Conservation (phyloP, 2,797 vertebrate species). For the Ceyx erithaca region DNA sequence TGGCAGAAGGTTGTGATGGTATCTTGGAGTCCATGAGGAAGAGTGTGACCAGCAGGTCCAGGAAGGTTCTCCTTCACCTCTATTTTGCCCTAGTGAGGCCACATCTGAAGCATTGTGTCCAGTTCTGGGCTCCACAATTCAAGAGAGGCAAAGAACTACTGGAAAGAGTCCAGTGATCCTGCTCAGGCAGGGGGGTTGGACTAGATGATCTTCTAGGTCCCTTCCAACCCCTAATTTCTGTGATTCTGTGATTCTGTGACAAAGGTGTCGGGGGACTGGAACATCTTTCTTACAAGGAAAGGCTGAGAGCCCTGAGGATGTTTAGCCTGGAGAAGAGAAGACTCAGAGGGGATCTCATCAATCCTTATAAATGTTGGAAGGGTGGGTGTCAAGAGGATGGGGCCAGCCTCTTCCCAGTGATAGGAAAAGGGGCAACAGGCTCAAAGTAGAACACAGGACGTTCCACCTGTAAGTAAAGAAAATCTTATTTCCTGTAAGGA, state of each 20-base stretch:
- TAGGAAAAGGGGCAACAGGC: neutral
- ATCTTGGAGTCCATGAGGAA: neutral
- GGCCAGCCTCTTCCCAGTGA: neutral
- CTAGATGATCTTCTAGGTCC: no score
- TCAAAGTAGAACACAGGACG: neutral
- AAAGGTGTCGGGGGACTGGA: neutral
- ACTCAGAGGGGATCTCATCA: neutral
- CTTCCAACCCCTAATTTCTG: no score
- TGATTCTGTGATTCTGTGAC: no score
- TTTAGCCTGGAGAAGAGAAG: neutral
- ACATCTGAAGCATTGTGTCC: neutral
- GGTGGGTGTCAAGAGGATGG: neutral
- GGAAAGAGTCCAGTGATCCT: neutral
- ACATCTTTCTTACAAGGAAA: neutral
- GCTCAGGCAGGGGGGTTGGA: no score
- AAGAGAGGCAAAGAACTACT: neutral
- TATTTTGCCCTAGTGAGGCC: neutral
- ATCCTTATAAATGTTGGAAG: neutral
- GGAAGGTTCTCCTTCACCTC: neutral
- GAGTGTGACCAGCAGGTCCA: neutral
- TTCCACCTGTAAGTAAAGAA: neutral
- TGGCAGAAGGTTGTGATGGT: neutral
- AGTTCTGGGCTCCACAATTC: neutral
- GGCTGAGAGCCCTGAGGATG: neutral
- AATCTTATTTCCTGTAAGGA: neutral